Base-by-base conservation (phyloP, 23 tunicate genomes). In the Diplosoma virens region DNA sequence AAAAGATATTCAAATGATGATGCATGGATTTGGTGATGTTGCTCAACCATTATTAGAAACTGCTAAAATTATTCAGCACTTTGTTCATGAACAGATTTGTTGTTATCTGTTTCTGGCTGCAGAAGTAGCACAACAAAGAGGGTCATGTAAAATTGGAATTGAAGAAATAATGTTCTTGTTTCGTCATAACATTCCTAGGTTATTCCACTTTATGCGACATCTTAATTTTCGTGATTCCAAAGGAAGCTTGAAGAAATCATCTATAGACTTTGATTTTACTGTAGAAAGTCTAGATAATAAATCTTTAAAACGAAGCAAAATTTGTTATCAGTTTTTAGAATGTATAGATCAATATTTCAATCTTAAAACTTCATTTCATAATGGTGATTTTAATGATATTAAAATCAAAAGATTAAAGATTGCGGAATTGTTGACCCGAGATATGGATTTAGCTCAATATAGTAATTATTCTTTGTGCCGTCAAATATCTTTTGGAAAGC, bases 391-490 rank as follows among this genome's bases (percentile, higher is more conserved):
- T 47, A 36, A 48, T 23, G 60, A 47, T 24, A 34, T 72, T 25
- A 34, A 61, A 22, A 9, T 72, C 18, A 23, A 48, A 72, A 26
- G 61, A 26, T 71, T 78, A 0, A 32, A 71, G 76, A 28, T 83
- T 26, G 91, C 91, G 1, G 91, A 85, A 27, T 17, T 66, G n/a
- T 76, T 66, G 32, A 85, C 91, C 45, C 66, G 91, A 20, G 34
- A 78, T 48, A 85, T 85, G 91, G 59, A 71, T n/a, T 25, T 76
- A 0, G 26, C 46, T 2, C 70, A 79, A 71, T 85, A 85, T 37
- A 22, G 34, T 32, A 32, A 31, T 50, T 85, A 34, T 71, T 71
- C 60, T 1, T 41, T 71, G 52, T 59, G 82, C 66, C 75, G 91
- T 25, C 70, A 56, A 29, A 30, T 77, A 11, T 59, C 82, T 6